Conservation (phyloP, 1,140 invertebrate genomes). For the Lepidurus arcticus region DNA sequence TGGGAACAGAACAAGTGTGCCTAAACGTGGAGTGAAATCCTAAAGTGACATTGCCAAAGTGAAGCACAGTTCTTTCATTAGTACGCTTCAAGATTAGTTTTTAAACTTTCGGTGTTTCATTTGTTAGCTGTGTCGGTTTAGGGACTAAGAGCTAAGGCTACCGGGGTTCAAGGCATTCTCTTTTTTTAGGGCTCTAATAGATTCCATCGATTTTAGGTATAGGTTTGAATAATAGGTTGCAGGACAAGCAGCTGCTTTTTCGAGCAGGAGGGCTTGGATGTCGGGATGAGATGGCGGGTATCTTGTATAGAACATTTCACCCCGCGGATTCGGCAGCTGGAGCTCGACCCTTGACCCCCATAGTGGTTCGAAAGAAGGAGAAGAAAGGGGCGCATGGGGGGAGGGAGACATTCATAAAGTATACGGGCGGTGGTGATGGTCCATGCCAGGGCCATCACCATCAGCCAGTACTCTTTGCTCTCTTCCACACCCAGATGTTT, state of each 20-base stretch:
- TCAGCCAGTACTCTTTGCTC: slow-evolving; percentile 15
- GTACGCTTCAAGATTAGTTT: not conserved
- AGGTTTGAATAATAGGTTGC: slow-evolving; percentile 5
- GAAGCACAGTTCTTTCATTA: not conserved
- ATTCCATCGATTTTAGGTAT: slow-evolving; percentile 1
- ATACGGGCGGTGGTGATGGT: slow-evolving; percentile 9
- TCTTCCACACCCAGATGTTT: slow-evolving; percentile 20
- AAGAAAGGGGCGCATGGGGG: not conserved
- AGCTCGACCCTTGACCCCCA: slow-evolving; percentile 7
- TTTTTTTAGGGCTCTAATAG: not conserved
- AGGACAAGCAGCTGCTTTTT: slow-evolving; percentile 15
- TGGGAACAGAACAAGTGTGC: slow-evolving; percentile 18
- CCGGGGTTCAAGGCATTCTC: not conserved
- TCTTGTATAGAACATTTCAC: slow-evolving; percentile 2
- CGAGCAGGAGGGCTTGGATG: not conserved
- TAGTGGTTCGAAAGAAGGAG: not conserved
- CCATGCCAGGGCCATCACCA: slow-evolving; percentile 17
- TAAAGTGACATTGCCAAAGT: not conserved
- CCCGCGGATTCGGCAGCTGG: slow-evolving; percentile 19
- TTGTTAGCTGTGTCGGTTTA: not conserved
- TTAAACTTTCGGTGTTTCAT: not conserved
- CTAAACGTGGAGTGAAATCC: slow-evolving; percentile 2
- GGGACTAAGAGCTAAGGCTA: not conserved
- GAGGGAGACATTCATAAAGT: slow-evolving; percentile 19
- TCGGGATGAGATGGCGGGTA: slow-evolving; percentile 8